Evolutionary conservation across 2,888 invertebrate genomes (phyloP).

Genomic region (Acronicta alni): DNA sequence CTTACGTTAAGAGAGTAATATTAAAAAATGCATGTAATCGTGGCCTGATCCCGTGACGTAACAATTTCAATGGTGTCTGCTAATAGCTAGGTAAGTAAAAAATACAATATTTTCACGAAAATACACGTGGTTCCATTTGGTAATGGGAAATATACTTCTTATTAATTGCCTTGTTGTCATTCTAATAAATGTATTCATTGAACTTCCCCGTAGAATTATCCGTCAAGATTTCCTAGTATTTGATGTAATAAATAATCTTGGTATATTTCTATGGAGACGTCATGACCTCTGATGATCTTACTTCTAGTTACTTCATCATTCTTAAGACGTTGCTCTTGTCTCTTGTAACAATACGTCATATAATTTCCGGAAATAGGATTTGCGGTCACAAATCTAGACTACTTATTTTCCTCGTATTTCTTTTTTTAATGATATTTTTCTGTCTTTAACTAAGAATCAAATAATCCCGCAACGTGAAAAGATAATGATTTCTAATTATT

Average conservation of each 20-base stretch:
- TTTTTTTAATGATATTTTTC: too few species aligned
- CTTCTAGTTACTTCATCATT: conserved; percentile 29
- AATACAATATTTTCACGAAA: too few species aligned
- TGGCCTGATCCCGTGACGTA: too few species aligned
- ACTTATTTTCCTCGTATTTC: conserved; percentile 7
- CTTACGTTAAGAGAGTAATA: too few species aligned
- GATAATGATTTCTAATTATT: too few species aligned
- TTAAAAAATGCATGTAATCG: too few species aligned
- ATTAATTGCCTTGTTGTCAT: conserved; percentile 4
- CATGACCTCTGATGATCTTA: conserved; percentile 9
- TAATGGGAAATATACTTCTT: not conserved
- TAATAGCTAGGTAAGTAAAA: too few species aligned
- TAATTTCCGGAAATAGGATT: conserved; percentile 10
- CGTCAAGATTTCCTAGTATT: conserved; percentile 10
- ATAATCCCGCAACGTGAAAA: too few species aligned
- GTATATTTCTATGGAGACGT: conserved; percentile 8
- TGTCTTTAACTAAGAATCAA: too few species aligned
- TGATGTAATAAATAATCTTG: conserved; percentile 11
- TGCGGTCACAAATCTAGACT: conserved; percentile 8
- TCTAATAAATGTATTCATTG: not conserved
- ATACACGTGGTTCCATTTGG: not conserved
- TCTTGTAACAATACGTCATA: conserved; percentile 5
- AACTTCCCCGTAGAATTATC: conserved; percentile 9
- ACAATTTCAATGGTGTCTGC: too few species aligned
- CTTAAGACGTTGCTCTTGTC: conserved; percentile 12